Percentiles rank a stretch among this genome's conserved stretches.
Conservation (phyloP, 2,113 vertebrate species). For the Rhabdornis inornatus region DNA sequence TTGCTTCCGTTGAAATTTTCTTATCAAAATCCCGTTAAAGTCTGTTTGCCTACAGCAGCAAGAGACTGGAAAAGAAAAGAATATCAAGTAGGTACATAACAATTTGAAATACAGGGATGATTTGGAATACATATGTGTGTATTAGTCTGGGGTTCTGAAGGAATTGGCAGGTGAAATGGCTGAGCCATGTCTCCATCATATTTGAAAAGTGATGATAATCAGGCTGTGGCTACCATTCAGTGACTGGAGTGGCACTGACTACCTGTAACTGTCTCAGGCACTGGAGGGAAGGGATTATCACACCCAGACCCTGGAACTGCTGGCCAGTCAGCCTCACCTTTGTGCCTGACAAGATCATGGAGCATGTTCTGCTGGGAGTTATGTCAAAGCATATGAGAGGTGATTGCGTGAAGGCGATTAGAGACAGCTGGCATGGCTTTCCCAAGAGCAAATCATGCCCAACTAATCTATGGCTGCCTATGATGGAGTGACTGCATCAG, state of each 20-base stretch:
- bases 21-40: not conserved
- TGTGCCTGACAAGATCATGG: not conserved
- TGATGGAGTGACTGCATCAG: not conserved
- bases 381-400: not conserved
- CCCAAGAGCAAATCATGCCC: not conserved
- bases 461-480: not conserved
- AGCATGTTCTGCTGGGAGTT: not conserved
- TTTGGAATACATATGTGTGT: not conserved
- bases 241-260: not conserved
- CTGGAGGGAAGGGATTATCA: not conserved
- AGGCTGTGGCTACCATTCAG: not conserved
- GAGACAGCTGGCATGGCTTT: not conserved
- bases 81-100: not conserved
- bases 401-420: not conserved
- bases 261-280: not conserved
- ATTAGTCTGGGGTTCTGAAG: not conserved
- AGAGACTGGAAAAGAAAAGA: not conserved
- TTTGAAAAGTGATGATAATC: not conserved
- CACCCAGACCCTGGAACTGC: not conserved
- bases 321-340: not conserved
- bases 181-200: not conserved
- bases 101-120: not conserved
- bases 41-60: not conserved
- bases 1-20: not conserved
- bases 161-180: not conserved